These are phyloP conservation scores for Drosophila equinoxialis DNA, from an alignment of 1,140 invertebrate species.

Conservation along the genomic window DNA sequence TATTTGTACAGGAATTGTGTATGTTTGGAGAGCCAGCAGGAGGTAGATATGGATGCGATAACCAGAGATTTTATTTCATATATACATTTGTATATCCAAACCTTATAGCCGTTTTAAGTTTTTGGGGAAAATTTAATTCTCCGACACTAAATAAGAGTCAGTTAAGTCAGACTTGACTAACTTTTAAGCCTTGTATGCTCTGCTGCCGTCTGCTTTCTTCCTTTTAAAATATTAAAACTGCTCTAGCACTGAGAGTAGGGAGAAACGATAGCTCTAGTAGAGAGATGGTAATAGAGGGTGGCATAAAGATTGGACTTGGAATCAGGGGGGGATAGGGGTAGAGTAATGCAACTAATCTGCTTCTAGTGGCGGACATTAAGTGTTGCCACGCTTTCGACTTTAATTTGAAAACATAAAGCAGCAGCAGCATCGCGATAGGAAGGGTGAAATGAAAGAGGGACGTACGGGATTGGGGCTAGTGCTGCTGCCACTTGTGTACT, in stretches of 20 bases:
- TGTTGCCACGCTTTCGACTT: slow-evolving; percentile 81
- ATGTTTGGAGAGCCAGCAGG: not conserved
- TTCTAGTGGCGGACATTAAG: slow-evolving; percentile 81
- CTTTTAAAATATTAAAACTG: slow-evolving; percentile 71
- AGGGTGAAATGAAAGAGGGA: slow-evolving; percentile 32
- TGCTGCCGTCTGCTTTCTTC: slow-evolving; percentile 9
- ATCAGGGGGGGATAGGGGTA: slow-evolving; percentile 3
- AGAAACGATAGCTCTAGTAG: slow-evolving; percentile 17
- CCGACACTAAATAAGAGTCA: not conserved
- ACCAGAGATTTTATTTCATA: no score
- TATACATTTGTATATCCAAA: not conserved
- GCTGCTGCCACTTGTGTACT: slow-evolving; percentile 47
- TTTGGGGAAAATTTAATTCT: slow-evolving; percentile 33
- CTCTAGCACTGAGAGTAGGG: slow-evolving; percentile 4
- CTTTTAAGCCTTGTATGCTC: slow-evolving; percentile 31
- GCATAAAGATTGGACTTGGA: not conserved
- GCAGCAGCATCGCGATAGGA: slow-evolving; percentile 16
- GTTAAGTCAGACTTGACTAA: slow-evolving; percentile 23
- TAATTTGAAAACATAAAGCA: slow-evolving; percentile 81
- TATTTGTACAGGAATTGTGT: not conserved
- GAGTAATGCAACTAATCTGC: slow-evolving; percentile 77
- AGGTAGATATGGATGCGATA: not conserved
- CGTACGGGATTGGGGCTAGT: slow-evolving; percentile 41
- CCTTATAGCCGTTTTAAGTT: not conserved
- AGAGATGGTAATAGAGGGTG: slow-evolving; percentile 4